These are phyloP conservation scores for Alosa sapidissima DNA, from an alignment of 2,797 vertebrate genomes.

Conservation along the genomic window DNA sequence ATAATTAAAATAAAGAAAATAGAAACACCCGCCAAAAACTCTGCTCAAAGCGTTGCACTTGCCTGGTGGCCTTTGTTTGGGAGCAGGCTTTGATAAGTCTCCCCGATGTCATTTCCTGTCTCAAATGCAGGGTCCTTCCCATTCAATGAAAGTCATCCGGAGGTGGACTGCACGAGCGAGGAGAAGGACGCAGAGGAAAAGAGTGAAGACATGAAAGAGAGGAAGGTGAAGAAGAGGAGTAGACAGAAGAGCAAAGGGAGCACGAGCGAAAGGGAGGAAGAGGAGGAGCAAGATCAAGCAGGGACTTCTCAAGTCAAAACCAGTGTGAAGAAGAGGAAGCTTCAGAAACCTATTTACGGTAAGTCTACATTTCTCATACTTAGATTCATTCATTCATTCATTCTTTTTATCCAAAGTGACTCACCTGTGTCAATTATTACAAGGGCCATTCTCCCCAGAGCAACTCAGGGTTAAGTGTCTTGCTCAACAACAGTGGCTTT, in stretches of 20 bases:
- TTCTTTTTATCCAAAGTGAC: too few species aligned
- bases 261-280: constrained; percentile 37
- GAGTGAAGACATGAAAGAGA: background rate
- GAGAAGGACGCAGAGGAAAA: background rate
- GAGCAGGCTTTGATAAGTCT: background rate
- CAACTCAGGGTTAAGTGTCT: too few species aligned
- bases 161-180: constrained; percentile 32
- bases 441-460: too few species aligned
- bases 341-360: constrained; percentile 59
- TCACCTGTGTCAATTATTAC: too few species aligned
- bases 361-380: constrained; percentile 43
- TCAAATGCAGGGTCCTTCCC: constrained; percentile 55
- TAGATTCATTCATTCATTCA: too few species aligned
- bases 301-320: constrained; percentile 51
- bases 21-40: too few species aligned
- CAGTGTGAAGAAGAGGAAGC: constrained; percentile 38
- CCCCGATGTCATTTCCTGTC: background rate
- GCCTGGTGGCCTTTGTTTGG: too few species aligned
- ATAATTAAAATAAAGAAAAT: too few species aligned
- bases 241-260: background rate
- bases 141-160: constrained; percentile 7
- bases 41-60: too few species aligned
- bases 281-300: constrained; percentile 49
- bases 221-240: constrained; percentile 7
- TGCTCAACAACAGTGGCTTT: too few species aligned